Percentiles rank a stretch among this genome's conserved stretches.
Evolutionary conservation across 2,113 vertebrate species (phyloP).

Genomic region (Alouatta palliata): DNA sequence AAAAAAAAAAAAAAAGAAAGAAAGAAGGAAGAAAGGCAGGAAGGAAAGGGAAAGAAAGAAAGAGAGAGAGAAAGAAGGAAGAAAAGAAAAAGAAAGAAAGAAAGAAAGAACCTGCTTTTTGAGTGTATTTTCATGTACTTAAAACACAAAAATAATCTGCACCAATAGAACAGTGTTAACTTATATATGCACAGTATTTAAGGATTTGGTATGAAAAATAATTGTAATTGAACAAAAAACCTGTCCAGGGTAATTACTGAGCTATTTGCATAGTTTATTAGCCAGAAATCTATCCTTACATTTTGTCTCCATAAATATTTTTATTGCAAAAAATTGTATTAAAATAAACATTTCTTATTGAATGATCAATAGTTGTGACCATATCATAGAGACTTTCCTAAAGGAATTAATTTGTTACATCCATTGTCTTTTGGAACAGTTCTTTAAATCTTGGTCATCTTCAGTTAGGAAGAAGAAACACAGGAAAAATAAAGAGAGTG

Average conservation of each 20-base stretch:
- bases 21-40: too few species aligned
- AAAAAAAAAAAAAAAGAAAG: too few species aligned
- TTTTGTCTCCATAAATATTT: conserved; percentile 34
- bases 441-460: conserved; percentile 53
- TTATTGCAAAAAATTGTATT: conserved; percentile 62
- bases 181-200: background rate
- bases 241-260: conserved; percentile 43
- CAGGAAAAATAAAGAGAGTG: background rate
- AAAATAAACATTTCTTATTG: conserved; percentile 33
- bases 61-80: too few species aligned
- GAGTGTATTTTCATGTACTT: background rate
- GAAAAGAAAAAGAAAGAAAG: too few species aligned
- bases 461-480: conserved; percentile 11
- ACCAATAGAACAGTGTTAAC: background rate
- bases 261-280: conserved; percentile 38
- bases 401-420: background rate
- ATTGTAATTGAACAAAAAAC: background rate
- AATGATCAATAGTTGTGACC: conserved; percentile 52
- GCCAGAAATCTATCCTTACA: conserved; percentile 19
- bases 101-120: background rate
- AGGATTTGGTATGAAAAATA: background rate
- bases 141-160: background rate
- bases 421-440: background rate
- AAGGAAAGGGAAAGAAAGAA: too few species aligned
- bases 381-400: conserved; percentile 56